phyloP scores from a whole-genome alignment of 2,888 invertebrate species.

The Torymus auratus region DNA sequence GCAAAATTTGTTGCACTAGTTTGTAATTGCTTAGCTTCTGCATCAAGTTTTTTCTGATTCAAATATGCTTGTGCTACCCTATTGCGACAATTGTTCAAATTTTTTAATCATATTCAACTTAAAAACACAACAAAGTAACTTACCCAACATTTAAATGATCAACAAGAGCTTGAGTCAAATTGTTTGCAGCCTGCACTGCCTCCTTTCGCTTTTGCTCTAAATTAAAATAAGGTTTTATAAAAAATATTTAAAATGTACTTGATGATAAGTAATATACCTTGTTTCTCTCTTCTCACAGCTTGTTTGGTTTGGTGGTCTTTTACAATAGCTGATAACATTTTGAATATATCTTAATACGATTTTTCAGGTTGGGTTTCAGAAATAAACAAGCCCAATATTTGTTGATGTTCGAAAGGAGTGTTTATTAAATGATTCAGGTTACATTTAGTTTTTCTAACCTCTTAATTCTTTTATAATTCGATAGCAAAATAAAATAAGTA shows the following conservation, averaged over 20 bases:
- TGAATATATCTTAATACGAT: neutral
- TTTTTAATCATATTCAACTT: too few species aligned
- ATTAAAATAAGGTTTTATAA: constrained; percentile 66
- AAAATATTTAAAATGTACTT: constrained; percentile 40
- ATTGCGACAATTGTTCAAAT: neutral
- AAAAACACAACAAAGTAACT: constrained; percentile 63
- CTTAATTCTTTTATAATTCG: constrained; percentile 1
- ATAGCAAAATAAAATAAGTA: constrained; percentile 39
- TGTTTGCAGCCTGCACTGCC: constrained; percentile 94
- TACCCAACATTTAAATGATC: constrained; percentile 99
- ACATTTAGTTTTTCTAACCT: constrained; percentile 50
- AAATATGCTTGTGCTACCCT: constrained; percentile 93
- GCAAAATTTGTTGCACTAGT: constrained; percentile 95
- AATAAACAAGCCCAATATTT: neutral
- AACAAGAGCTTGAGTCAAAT: constrained; percentile 94
- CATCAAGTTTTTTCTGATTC: constrained; percentile 97
- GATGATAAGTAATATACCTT: constrained; percentile 80
- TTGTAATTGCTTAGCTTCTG: constrained; percentile 97
- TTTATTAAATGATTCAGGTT: constrained; percentile 46
- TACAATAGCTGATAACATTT: constrained; percentile 88
- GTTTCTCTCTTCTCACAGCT: constrained; percentile 86
- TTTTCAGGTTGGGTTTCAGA: neutral
- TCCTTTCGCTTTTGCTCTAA: constrained; percentile 95
- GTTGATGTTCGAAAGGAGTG: neutral
- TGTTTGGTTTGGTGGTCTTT: constrained; percentile 93